Evolutionary conservation across 2,888 invertebrate species (phyloP), one percentile per base, ranked within the genome.

Genomic region (Oxytorus armatus): DNA sequence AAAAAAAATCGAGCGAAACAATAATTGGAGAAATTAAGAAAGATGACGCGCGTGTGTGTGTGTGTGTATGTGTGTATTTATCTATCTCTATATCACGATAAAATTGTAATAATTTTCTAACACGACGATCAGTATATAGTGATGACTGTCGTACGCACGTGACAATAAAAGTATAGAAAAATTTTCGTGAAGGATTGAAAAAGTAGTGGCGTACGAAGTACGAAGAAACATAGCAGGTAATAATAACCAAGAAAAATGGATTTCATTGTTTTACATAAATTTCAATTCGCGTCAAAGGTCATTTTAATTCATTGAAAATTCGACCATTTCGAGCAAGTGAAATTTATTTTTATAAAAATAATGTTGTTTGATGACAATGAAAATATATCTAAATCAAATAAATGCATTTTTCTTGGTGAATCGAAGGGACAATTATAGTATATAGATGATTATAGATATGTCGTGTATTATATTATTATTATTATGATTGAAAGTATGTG

Each of bases 391-490:
- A 51, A 68, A 53, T 10, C 3, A 33, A 55, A 25, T 11, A 47
- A 55, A 69, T 49, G 36, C 21, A 61, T 25, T 72, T 49, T 49
- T 39, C 10, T 72, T 18, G 39, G 18, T 10, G 51, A 42, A 10
- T 16, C 16, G 10, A 36, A 49, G 36, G 47, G 25, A 53, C 14
- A 39, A 53, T 68, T 21, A 49, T 21, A 21, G 49, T 51, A 39
- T 11, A 36, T 47, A 14, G 49, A 23, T 63, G 47, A 55, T 69
- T 59, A 66, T 36, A 36, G 57, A 44, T 66, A 61, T 63, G 53
- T 68, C 36, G 73, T 63, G 51, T 63, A 18, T 59, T 47, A 70
- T 49, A 39, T 29, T 70, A 65, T 66, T 49, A 68, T 55, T 59
- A 33, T 33, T n/a, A 36, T 65, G 39, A 57, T 21, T 10, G 18